Conservation (phyloP, 2,113 vertebrate species). For the Neotragus moschatus region DNA sequence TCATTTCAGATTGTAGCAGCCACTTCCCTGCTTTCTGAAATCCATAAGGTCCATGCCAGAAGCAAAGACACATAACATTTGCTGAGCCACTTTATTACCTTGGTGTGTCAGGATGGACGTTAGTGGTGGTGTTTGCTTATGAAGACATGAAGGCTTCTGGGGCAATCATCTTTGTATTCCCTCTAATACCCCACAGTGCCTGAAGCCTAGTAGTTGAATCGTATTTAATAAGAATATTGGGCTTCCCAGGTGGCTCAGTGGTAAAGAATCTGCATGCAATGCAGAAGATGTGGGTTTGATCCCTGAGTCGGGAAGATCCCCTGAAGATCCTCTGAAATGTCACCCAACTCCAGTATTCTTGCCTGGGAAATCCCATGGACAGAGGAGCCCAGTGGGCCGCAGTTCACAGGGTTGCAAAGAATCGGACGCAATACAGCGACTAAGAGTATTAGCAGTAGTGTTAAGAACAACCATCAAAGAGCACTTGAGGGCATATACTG, state of each 20-base stretch:
- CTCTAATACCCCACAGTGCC: not conserved
- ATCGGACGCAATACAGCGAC: fast-evolving
- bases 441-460: not conserved
- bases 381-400: not conserved
- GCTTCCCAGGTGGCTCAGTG: not conserved
- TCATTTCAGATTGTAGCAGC: not conserved
- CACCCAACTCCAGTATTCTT: not conserved
- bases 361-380: not conserved
- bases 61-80: not conserved
- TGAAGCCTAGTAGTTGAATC: not conserved
- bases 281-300: not conserved
- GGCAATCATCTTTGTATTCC: not conserved
- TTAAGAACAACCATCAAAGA: not conserved
- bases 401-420: not conserved
- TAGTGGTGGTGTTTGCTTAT: not conserved
- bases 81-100: not conserved
- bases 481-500: not conserved
- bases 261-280: not conserved
- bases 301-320: not conserved
- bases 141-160: not conserved
- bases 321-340: not conserved
- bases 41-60: not conserved
- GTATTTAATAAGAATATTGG: not conserved
- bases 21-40: not conserved
- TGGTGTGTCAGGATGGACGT: not conserved